Evolutionary conservation across 64 coral and sea anemone species (phyloP).

Genomic region (Montipora capricornis): DNA sequence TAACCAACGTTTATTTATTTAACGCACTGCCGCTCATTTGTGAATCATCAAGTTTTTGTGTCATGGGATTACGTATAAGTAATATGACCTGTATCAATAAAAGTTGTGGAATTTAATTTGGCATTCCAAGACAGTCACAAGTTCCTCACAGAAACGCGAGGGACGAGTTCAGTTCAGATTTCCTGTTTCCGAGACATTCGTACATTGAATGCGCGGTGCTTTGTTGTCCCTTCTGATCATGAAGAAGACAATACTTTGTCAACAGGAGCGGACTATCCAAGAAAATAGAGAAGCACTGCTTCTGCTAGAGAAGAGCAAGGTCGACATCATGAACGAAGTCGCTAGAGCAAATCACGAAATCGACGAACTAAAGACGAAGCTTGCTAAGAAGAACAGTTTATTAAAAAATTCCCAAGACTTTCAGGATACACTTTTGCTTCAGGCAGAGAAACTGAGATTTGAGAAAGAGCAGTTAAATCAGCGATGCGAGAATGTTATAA

Average conservation of each 20-base stretch:
- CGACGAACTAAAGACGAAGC: conserved; percentile 30
- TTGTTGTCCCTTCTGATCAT: not conserved
- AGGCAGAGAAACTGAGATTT: conserved; percentile 49
- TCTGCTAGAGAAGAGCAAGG: conserved; percentile 8
- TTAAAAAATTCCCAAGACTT: conserved; percentile 28
- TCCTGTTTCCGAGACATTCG: not conserved
- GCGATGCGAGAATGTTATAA: conserved; percentile 41
- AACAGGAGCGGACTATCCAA: conserved; percentile 32
- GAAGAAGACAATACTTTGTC: conserved; percentile 23
- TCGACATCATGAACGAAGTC: conserved; percentile 60
- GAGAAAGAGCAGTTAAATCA: conserved; percentile 52
- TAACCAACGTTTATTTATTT: not conserved
- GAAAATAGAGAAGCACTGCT: conserved; percentile 17
- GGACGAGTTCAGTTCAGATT: not conserved
- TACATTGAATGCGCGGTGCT: not conserved
- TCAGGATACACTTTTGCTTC: conserved; percentile 32
- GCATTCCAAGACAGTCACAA: too few relatives aligned
- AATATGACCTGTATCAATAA: not conserved
- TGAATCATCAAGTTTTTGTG: not conserved
- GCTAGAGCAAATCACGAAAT: conserved; percentile 47
- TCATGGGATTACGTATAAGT: not conserved
- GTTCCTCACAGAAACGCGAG: too few relatives aligned
- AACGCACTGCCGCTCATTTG: not conserved
- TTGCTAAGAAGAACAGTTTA: conserved; percentile 38
- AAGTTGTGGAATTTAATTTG: not conserved